A percentile compares a stretch with the other conserved stretches of the same genome.
phyloP scores from a whole-genome alignment of 2,888 invertebrate genomes.

The Acleris laterana region DNA sequence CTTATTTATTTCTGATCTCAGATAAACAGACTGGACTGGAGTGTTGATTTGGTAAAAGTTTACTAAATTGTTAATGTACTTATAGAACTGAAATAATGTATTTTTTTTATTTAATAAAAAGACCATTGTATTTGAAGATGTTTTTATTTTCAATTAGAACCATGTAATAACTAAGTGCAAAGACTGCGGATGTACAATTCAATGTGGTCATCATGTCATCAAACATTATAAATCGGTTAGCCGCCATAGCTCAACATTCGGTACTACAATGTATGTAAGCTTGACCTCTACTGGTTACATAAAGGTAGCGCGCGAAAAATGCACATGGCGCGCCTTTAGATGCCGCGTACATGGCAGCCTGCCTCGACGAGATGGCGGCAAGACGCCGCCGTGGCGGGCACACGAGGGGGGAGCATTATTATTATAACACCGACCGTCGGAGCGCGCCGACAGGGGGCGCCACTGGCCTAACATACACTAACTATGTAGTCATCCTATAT shows the following conservation, averaged over 20 bases:
- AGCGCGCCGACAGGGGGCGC: constrained; percentile 34
- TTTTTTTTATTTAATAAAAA: constrained; percentile 82
- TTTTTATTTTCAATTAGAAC: not conserved
- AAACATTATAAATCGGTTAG: not conserved
- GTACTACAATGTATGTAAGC: constrained; percentile 16
- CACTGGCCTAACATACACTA: constrained; percentile 14
- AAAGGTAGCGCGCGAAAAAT: constrained; percentile 34
- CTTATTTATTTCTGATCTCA: constrained; percentile 79
- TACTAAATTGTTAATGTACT: constrained; percentile 82
- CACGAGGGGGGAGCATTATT: constrained; percentile 32
- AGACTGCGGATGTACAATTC: no score
- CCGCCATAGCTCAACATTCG: constrained; percentile 18
- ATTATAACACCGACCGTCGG: constrained; percentile 19
- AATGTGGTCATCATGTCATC: no score
- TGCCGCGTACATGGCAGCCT: constrained; percentile 30
- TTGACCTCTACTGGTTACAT: constrained; percentile 26
- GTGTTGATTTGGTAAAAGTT: constrained; percentile 80
- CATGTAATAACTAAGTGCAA: no score
- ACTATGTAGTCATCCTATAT: not conserved
- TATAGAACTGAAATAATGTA: constrained; percentile 81
- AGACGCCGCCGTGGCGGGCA: constrained; percentile 33
- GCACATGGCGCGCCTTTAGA: constrained; percentile 37
- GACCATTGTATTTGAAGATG: constrained; percentile 62
- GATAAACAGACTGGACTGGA: constrained; percentile 64
- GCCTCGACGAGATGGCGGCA: constrained; percentile 37